Conservation (phyloP, 2,113 vertebrate genomes). For the Elaphurus davidianus region DNA sequence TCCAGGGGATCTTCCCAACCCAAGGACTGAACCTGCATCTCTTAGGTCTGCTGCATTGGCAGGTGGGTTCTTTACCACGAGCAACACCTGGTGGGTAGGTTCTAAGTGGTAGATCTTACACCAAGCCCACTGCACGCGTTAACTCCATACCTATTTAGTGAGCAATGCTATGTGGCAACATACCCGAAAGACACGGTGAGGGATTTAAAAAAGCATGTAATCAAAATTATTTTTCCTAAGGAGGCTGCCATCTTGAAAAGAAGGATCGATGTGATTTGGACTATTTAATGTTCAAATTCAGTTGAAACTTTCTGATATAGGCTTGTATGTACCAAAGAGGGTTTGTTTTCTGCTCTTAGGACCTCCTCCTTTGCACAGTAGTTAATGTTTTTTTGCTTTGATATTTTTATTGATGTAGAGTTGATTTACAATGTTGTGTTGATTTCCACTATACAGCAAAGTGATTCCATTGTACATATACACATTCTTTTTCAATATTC, state of each 20-base stretch:
- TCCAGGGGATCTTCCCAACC: background rate
- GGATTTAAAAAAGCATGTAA: background rate
- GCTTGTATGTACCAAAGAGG: background rate
- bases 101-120: background rate
- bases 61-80: background rate
- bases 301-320: background rate
- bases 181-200: background rate
- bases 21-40: background rate
- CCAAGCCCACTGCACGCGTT: background rate
- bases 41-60: background rate
- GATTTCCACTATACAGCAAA: background rate
- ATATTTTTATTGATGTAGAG: background rate
- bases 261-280: background rate
- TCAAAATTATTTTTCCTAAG: background rate
- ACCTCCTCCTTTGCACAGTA: background rate
- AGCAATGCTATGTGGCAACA: background rate
- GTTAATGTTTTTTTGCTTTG: background rate
- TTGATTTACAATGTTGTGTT: background rate
- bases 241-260: background rate
- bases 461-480: background rate
- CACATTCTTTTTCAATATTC: background rate
- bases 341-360: background rate
- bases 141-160: background rate
- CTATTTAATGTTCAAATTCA: background rate
- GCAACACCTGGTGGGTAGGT: background rate